These are phyloP conservation scores for Brenthis hecate DNA, from an alignment of 2,888 invertebrate species.

Conservation along the genomic window DNA sequence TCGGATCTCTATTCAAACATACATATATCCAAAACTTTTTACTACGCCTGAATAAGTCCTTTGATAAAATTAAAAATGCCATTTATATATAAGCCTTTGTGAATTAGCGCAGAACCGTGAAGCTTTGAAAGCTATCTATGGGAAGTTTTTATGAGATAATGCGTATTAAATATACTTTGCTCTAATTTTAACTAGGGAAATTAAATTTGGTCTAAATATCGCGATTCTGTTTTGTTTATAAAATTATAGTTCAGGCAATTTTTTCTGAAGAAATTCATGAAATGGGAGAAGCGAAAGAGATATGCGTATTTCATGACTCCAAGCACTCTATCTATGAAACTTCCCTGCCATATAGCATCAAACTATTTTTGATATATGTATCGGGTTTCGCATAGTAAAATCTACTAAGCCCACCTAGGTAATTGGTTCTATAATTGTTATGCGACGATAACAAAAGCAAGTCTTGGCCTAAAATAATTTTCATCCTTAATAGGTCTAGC, in stretches of 20 bases:
- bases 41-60: background rate
- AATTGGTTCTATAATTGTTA: too few species aligned
- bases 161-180: background rate
- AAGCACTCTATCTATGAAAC: too few species aligned
- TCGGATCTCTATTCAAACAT: background rate
- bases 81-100: conserved; percentile 12
- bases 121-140: conserved; percentile 20
- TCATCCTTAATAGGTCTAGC: too few species aligned
- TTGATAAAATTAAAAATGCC: conserved; percentile 7
- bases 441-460: too few species aligned
- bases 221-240: background rate
- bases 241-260: background rate
- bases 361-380: too few species aligned
- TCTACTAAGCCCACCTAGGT: too few species aligned
- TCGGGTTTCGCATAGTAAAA: too few species aligned
- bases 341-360: too few species aligned
- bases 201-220: background rate
- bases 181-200: conserved; percentile 5
- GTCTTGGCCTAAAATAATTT: too few species aligned
- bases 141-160: background rate
- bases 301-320: too few species aligned
- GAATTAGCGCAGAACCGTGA: conserved; percentile 2
- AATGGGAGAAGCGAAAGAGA: too few species aligned
- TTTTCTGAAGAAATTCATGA: background rate
- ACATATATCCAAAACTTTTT: background rate